Evolutionary conservation across 1,140 invertebrate genomes (phyloP), one percentile per base, ranked within the genome.

Genomic region (Brachystomella parvula): DNA sequence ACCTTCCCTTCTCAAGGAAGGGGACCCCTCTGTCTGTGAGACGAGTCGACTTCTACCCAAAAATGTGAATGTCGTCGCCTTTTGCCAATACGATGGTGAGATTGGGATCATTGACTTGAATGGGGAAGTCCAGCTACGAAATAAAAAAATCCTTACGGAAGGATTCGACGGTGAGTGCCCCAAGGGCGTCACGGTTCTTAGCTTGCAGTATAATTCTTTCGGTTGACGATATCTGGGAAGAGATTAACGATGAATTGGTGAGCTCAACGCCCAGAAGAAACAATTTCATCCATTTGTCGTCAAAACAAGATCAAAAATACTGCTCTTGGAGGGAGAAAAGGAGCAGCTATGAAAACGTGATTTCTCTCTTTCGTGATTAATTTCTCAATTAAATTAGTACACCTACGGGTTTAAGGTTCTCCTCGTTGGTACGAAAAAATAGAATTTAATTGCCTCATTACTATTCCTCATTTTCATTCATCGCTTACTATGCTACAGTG

Each of bases 41-140:
- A 19, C 17, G 28, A 1, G 21, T 73, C 24, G 64, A 66, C 15
- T 73, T 73, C 32, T 69, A 73, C 32, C 68, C 71, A 60, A 31
- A 12, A 57, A 68, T 31, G 39, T 30, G 2, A 64, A 49, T 24
- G 29, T 71, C 21, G 30, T 73, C 0, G 68, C 63, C 1, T 58
- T 70, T 35, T 68, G 71, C 17, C 33, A 69, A 6, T 57, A 67
- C 31, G 61, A 66, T 29, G 71, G 71, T 24, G 61, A 71, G 47
- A 35, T 73, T 29, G 68, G 64, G 1, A 21, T 73, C 3, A 49
- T 69, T 1, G 67, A 73, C 39, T 47, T 73, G 31, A 60, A 58
- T 29, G 56, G 59, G 21, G n/a, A n/a, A 30, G 17, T 2, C 24
- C n/a, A 47, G 26, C 2, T 19, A 6, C 6, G 32, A n/a, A 3